Conservation (phyloP, 1,140 invertebrate species). For the Mactra quadrangularis region DNA sequence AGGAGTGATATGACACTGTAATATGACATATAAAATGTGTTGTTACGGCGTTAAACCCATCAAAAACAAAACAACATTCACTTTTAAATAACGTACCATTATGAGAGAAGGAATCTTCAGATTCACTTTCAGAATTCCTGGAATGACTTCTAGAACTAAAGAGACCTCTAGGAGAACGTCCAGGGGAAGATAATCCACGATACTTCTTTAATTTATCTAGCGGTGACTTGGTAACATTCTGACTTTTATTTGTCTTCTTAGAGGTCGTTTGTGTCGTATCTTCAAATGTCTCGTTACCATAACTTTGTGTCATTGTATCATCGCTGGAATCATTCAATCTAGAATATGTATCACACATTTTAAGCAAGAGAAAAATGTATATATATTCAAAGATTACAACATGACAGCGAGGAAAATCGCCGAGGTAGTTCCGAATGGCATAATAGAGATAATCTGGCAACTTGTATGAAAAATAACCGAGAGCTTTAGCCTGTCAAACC, state of each 20-base stretch:
- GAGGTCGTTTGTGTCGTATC: constrained; percentile 59
- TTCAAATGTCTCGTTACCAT: constrained; percentile 78
- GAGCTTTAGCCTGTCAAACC: no score
- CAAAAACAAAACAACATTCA: no score
- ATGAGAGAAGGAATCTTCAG: constrained; percentile 85
- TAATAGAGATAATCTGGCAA: no score
- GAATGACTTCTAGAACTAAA: constrained; percentile 66
- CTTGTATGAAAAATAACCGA: no score
- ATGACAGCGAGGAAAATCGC: no score
- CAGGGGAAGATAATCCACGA: constrained; percentile 48
- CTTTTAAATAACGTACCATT: no score
- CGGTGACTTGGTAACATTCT: constrained; percentile 69
- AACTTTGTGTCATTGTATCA: constrained; percentile 73
- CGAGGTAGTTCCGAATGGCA: no score
- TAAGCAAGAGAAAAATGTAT: no score
- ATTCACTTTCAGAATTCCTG: constrained; percentile 85
- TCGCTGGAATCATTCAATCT: constrained; percentile 72
- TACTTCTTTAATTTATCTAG: constrained; percentile 65
- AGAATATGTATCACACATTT: background rate
- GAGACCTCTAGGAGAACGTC: constrained; percentile 47
- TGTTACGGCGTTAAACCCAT: no score
- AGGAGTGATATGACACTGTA: no score
- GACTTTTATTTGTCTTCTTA: constrained; percentile 66
- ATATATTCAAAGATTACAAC: no score
- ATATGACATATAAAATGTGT: no score